Percentiles rank a stretch among this genome's conserved stretches.
phyloP scores from a whole-genome alignment of 2,797 vertebrate species.

The Euphonia xanthogaster region DNA sequence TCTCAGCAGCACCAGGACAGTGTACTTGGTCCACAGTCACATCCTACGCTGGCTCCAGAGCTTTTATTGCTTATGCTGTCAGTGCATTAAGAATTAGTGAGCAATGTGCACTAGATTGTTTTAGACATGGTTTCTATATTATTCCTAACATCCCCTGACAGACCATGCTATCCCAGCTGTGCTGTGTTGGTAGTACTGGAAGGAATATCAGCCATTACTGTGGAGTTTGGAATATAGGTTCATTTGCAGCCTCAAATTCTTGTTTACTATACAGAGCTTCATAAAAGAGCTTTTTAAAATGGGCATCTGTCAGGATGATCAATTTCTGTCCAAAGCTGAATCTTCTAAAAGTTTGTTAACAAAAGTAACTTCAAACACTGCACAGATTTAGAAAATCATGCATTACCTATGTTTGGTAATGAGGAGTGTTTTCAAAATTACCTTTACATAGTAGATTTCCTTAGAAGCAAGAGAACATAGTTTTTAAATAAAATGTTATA shows the following conservation, averaged over 20 bases:
- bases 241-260: background rate
- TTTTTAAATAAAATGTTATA: background rate
- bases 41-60: background rate
- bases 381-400: background rate
- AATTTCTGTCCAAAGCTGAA: background rate
- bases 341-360: background rate
- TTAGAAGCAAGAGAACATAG: background rate
- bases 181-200: background rate
- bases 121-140: background rate
- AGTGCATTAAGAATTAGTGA: background rate
- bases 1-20: background rate
- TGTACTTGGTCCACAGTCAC: background rate
- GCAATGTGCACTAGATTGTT: background rate
- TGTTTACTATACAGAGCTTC: background rate
- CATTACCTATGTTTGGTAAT: background rate
- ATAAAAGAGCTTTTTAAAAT: background rate
- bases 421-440: background rate
- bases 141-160: slow-evolving; percentile 7
- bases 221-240: background rate
- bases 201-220: background rate
- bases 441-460: background rate
- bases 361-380: background rate
- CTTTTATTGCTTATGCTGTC: background rate
- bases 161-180: background rate
- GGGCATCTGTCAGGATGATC: background rate